A percentile compares a stretch with the other conserved stretches of the same genome.
Evolutionary conservation across 2,113 vertebrate genomes (phyloP).

Genomic region (Cyrtonyx montezumae): DNA sequence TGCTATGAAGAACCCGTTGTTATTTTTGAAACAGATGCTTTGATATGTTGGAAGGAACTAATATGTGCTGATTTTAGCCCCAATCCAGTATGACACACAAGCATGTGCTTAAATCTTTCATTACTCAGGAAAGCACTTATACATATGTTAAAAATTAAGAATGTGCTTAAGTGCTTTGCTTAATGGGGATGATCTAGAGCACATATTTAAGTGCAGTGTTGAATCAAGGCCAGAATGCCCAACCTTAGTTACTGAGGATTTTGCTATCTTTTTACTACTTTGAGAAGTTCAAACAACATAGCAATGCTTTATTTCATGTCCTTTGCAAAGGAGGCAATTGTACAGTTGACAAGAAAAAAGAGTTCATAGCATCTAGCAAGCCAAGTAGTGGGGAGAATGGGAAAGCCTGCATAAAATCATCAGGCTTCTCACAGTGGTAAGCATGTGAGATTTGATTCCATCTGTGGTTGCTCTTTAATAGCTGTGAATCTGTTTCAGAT

Average conservation of each 20-base stretch:
- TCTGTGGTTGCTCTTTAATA: not conserved
- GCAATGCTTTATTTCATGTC: conserved; percentile 55
- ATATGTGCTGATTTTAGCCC: conserved; percentile 67
- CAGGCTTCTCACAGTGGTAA: not conserved
- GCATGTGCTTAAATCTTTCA: conserved; percentile 60
- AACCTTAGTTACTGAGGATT: conserved; percentile 34
- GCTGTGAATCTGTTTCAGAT: not conserved
- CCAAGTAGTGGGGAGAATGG: conserved; percentile 38
- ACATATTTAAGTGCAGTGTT: conserved; percentile 62
- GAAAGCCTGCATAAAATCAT: conserved; percentile 50
- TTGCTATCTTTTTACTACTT: conserved; percentile 62
- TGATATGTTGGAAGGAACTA: conserved; percentile 64
- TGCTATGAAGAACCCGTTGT: conserved; percentile 64
- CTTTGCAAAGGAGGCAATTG: conserved; percentile 28
- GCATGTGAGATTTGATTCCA: not conserved
- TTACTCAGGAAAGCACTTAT: conserved; percentile 35
- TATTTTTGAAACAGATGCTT: conserved; percentile 70
- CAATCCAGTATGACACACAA: conserved; percentile 59
- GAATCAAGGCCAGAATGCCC: conserved; percentile 51
- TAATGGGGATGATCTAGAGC: conserved; percentile 63
- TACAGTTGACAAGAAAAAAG: conserved; percentile 35
- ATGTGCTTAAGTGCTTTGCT: conserved; percentile 63
- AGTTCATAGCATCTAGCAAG: conserved; percentile 15
- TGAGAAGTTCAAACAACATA: conserved; percentile 48
- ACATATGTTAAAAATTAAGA: conserved; percentile 72